A percentile compares a stretch with the other conserved stretches of the same genome.
These are phyloP conservation scores for Porites cylindrica DNA, from an alignment of 92 coral and sea anemone species.

Conservation along the genomic window DNA sequence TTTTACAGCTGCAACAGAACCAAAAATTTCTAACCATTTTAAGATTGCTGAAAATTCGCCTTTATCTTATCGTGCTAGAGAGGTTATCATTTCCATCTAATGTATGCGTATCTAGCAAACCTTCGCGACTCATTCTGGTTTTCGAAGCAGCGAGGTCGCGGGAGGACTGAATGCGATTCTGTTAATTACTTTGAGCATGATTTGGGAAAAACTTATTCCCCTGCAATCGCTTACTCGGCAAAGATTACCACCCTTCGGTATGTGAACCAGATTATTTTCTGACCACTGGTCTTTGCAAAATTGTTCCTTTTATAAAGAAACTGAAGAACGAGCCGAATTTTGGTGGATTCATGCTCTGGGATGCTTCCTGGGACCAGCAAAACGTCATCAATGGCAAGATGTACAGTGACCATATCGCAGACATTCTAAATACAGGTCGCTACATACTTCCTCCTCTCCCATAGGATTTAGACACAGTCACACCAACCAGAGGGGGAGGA, in stretches of 20 bases:
- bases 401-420: slow-evolving; percentile 44
- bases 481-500: no score
- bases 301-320: background rate
- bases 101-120: background rate
- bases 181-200: no score
- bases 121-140: no score
- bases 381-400: slow-evolving; percentile 22
- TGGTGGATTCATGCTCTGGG: slow-evolving; percentile 54
- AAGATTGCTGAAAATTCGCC: background rate
- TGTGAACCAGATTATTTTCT: no score
- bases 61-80: background rate
- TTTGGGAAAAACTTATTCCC: no score
- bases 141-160: no score
- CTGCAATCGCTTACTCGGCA: no score
- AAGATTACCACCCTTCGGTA: no score
- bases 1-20: slow-evolving; percentile 1
- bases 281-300: background rate
- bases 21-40: background rate
- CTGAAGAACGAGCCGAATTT: slow-evolving; percentile 35
- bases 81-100: background rate
- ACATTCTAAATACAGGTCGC: slow-evolving; percentile 1
- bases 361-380: slow-evolving; percentile 50
- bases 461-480: no score
- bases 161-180: no score
- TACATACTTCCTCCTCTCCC: background rate